Base-by-base conservation (phyloP, 2,888 invertebrate species). In the Podotricha telesiphe region DNA sequence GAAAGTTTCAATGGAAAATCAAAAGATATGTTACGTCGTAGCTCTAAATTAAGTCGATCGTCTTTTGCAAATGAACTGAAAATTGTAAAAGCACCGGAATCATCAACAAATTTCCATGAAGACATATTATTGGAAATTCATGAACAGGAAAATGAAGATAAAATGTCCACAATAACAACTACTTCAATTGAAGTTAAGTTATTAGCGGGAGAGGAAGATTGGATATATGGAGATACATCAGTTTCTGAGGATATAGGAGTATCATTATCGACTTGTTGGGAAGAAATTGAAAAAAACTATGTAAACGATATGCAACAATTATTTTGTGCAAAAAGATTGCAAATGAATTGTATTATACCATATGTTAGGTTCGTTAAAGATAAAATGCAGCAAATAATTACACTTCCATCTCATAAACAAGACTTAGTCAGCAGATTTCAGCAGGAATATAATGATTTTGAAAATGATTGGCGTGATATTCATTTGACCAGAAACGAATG, bases 401-500 rank as follows among this genome's bases (percentile, higher is more conserved):
- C 87, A 4, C 80, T 94, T 69, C 94, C 94, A 0, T 95, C 94
- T 71, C 78, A 82, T n/a, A 95, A 94, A 80, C 95, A 95, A 79
- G 89, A 93, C 65, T 79, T 94, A 70, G 87, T 95, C 7, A 80
- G 87, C 58, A 80, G 85, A 20, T 95, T 95, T 79, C 95, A 95
- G 82, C 87, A 84, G 45, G 84, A 90, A 40, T 95, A 94, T 75
- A 95, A 95, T 83, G 86, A 91, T 22, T 91, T 95, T 71, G 94
- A 94, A 73, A 86, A 90, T 69, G 94, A 95, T 76, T 92, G 94
- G 84, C 87, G 95, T 2, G 87, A 91, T 68, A 89, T 95, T 67
- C 83, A 86, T 73, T 91, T 94, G 69, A 86, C 94, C 1, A 95
- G 95, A 81, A 93, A 93, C 68, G 95, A 95, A 83, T 88, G 95